phyloP scores from a whole-genome alignment of 2,797 vertebrate species.

The Potorous gilbertii region DNA sequence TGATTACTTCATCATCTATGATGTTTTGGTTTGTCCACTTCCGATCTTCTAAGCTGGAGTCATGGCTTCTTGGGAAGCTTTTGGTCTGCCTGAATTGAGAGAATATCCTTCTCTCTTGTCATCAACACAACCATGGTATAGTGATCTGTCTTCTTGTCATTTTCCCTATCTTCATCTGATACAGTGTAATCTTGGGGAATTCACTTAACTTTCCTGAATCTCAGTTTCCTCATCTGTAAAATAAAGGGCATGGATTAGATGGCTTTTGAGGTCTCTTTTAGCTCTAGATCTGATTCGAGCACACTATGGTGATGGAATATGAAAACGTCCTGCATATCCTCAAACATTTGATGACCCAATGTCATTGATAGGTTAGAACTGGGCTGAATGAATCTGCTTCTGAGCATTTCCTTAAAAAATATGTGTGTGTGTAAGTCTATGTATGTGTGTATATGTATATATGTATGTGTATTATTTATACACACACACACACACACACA shows the following conservation, averaged over 20 bases:
- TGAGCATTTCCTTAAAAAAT: background rate
- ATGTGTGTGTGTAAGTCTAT: no score
- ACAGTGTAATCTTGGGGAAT: background rate
- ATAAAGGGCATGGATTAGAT: background rate
- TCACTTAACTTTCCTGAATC: background rate
- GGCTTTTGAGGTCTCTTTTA: background rate
- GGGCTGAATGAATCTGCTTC: background rate
- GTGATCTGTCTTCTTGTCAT: background rate
- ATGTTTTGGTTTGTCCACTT: background rate
- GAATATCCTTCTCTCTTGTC: background rate
- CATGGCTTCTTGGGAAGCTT: background rate
- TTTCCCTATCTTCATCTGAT: background rate
- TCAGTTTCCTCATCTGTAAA: background rate
- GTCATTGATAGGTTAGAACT: background rate
- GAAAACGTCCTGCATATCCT: background rate
- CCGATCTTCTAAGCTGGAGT: background rate
- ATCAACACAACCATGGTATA: background rate
- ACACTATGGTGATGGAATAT: background rate
- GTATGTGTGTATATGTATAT: no score
- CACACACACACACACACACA: no score
- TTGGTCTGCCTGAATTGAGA: background rate
- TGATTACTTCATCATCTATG: constrained; percentile 34
- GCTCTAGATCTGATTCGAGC: background rate
- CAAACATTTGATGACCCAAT: background rate
- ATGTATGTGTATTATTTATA: no score